Base-by-base conservation (phyloP, 92 coral and sea anemone genomes). In the Muricea muricata region DNA sequence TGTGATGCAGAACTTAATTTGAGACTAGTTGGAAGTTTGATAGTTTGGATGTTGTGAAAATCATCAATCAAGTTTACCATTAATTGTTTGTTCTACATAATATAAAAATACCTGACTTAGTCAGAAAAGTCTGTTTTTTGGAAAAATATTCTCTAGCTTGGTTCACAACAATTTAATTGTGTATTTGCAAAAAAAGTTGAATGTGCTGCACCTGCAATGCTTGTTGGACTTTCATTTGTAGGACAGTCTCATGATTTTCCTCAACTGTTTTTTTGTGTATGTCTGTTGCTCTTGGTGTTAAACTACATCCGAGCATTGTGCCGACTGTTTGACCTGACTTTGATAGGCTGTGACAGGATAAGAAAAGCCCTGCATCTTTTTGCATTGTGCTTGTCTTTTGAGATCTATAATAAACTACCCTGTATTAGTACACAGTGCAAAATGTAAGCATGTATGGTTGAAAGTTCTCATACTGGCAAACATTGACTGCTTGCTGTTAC, bases 321-420 rank as follows among this genome's bases (percentile, higher is more conserved):
- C 93, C 87, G 54, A 82, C n/a, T 26, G 81, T 79, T 39, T 84
- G 73, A 2, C 78, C 92, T 23, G 55, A 60, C 58, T 89, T 66
- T 65, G 93, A 86, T 14, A 89, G 82, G 23, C 93, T 89, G 77
- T 90, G 87, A 3, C 79, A 82, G 30, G 83, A 89, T 28, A 90
- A 58, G 46, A 91, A 91, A 18, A 84, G 52, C 30, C 93, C 93
- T 34, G 81, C 58, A 40, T 91, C 91, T 52, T 81, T 91, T 57
- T 88, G 91, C 14, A 88, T 40, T 39, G 33, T 18, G 57, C 82
- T 83, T 46, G 91, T 91, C 71, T 91, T 88, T 75, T 87, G 91
- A 55, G 91, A 84, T 82, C 90, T 90, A 41, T 7, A 55, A 65
- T 71, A 52, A 84, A 25, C 68, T 52, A 20, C n/a, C n/a, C n/a